A percentile compares a stretch with the other conserved stretches of the same genome.
phyloP scores from a whole-genome alignment of 1,140 invertebrate species.

The Caenorhabditis elegans region DNA sequence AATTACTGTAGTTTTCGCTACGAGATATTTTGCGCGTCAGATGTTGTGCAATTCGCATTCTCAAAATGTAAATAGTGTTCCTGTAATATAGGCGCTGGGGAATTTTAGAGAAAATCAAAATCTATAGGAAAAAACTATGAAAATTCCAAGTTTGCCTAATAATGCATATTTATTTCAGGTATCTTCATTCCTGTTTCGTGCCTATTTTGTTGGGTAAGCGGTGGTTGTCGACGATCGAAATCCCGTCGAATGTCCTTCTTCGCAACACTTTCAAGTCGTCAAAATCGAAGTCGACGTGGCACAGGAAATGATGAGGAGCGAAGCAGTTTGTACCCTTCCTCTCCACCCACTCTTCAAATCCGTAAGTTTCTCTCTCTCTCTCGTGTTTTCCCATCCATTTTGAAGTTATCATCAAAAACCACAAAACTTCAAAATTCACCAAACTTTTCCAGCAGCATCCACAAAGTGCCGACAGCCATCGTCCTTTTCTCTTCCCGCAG shows the following conservation, averaged over 20 bases:
- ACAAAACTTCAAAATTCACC: constrained; percentile 4
- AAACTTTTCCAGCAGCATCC: neutral
- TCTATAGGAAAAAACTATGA: too few species aligned
- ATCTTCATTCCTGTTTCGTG: constrained; percentile 13
- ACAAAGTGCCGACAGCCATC: constrained; percentile 15
- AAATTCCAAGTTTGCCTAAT: too few species aligned
- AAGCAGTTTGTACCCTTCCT: constrained; percentile 18
- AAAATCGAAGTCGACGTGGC: neutral
- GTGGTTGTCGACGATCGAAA: neutral
- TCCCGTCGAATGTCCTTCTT: neutral
- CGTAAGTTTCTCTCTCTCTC: constrained; percentile 10
- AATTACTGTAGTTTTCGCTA: too few species aligned
- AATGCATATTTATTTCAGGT: neutral
- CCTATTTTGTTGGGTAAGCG: neutral
- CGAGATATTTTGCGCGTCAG: too few species aligned
- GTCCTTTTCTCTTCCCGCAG: constrained; percentile 18
- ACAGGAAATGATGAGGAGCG: neutral
- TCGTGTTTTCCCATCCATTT: neutral
- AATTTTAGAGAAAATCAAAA: too few species aligned
- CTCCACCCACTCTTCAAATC: constrained; percentile 8
- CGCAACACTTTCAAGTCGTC: neutral
- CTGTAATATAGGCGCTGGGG: too few species aligned
- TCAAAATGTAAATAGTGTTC: too few species aligned
- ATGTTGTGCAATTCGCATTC: too few species aligned
- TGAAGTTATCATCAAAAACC: constrained; percentile 12